Percentiles rank a stretch among this genome's conserved stretches.
phyloP scores from a whole-genome alignment of 2,888 invertebrate species.

The Dolomedes plantarius region DNA sequence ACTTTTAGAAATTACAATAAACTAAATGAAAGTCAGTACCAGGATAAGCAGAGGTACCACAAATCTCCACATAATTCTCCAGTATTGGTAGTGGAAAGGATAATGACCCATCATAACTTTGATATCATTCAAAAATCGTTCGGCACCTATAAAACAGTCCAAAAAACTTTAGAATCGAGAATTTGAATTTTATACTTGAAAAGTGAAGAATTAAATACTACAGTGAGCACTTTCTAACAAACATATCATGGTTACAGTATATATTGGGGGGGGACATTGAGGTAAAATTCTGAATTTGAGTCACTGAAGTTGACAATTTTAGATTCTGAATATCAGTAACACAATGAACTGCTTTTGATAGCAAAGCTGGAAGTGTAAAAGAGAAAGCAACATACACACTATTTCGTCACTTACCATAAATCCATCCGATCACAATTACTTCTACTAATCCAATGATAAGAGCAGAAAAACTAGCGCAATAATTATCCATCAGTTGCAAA shows the following conservation, averaged over 20 bases:
- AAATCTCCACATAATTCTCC: constrained; percentile 85
- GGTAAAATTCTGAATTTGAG: too few relatives aligned
- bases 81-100: constrained; percentile 81
- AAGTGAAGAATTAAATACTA: too few relatives aligned
- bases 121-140: constrained; percentile 79
- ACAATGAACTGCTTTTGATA: background rate
- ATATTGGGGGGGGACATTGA: too few relatives aligned
- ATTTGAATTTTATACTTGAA: too few relatives aligned
- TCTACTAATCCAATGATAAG: constrained; percentile 84
- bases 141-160: constrained; percentile 77
- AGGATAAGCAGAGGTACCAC: constrained; percentile 83
- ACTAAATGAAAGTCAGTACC: constrained; percentile 80
- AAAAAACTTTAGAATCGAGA: background rate
- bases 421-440: constrained; percentile 83
- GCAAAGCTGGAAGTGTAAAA: background rate
- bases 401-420: constrained; percentile 79
- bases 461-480: constrained; percentile 86
- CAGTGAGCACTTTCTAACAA: too few relatives aligned
- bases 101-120: constrained; percentile 81
- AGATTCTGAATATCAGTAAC: too few relatives aligned
- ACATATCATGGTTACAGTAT: too few relatives aligned
- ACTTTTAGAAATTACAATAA: too few relatives aligned
- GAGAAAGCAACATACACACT: background rate
- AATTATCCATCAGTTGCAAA: constrained; percentile 85
- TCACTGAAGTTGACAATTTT: too few relatives aligned